These are phyloP conservation scores for Ceratosolen solmsi DNA, from an alignment of 1,140 invertebrate species.

Conservation along the genomic window DNA sequence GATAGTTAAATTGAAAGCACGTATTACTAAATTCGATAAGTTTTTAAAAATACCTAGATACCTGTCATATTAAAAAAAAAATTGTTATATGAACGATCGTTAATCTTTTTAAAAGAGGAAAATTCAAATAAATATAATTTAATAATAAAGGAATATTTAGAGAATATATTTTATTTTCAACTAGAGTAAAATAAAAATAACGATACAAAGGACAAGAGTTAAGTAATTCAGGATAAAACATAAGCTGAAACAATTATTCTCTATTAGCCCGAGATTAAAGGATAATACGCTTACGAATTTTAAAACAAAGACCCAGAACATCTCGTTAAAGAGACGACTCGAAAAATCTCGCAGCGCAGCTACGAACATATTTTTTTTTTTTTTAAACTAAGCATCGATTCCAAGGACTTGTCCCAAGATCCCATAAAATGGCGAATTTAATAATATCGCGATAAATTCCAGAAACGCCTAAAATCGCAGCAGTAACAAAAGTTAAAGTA, in stretches of 20 bases:
- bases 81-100: no score
- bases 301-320: neutral
- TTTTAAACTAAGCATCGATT: neutral
- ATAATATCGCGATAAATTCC: neutral
- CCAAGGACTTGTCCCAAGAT: neutral
- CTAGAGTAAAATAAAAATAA: neutral
- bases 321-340: neutral
- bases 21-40: no score
- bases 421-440: neutral
- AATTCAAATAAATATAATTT: no score
- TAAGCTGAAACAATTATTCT: neutral
- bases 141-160: neutral
- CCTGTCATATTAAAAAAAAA: no score
- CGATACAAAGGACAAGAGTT: neutral
- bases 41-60: no score
- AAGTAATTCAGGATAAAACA: neutral
- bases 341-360: no score
- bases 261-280: slow-evolving; percentile 5
- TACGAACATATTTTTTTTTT: no score
- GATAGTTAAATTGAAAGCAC: no score
- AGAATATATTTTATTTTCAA: neutral
- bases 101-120: no score
- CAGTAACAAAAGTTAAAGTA: neutral
- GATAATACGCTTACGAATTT: neutral
- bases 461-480: neutral